A percentile compares a stretch with the other conserved stretches of the same genome.
phyloP scores from a whole-genome alignment of 1,140 invertebrate genomes.

The Zaprionus ornatus region DNA sequence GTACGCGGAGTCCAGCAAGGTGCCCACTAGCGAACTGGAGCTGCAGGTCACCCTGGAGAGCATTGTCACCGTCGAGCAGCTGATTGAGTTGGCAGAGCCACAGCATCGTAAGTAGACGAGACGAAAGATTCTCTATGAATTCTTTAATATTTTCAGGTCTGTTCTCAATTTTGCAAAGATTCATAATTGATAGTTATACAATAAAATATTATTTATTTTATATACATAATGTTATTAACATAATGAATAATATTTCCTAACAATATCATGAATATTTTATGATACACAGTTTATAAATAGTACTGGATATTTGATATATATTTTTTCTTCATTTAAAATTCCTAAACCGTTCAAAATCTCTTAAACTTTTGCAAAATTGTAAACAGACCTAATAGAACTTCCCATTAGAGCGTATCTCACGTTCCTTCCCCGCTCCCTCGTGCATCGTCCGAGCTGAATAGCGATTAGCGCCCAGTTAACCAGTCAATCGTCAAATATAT shows the following conservation, averaged over 20 bases:
- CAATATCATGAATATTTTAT: too few relatives aligned
- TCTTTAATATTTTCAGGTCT: not conserved
- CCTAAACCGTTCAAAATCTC: too few relatives aligned
- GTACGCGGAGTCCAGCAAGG: constrained; percentile 87
- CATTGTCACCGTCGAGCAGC: constrained; percentile 88
- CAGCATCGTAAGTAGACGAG: constrained; percentile 88
- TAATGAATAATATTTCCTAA: too few relatives aligned
- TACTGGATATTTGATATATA: not conserved
- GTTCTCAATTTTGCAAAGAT: constrained; percentile 3
- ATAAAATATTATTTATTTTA: too few relatives aligned
- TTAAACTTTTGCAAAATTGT: constrained; percentile 4
- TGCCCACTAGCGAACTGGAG: constrained; percentile 86
- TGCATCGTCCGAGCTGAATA: constrained; percentile 21
- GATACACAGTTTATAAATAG: too few relatives aligned
- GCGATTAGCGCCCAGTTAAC: constrained; percentile 17
- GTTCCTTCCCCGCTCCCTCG: not conserved
- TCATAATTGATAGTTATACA: too few relatives aligned
- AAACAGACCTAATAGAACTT: constrained; percentile 12
- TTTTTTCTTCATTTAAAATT: not conserved
- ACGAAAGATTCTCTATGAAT: not conserved
- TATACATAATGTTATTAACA: too few relatives aligned
- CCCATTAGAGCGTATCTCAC: constrained; percentile 23
- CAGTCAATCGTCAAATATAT: constrained; percentile 27
- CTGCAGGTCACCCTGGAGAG: constrained; percentile 88
- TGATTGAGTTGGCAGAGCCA: constrained; percentile 90